Base-by-base conservation (phyloP, 2,888 invertebrate species). In the Drosophila formosana region DNA sequence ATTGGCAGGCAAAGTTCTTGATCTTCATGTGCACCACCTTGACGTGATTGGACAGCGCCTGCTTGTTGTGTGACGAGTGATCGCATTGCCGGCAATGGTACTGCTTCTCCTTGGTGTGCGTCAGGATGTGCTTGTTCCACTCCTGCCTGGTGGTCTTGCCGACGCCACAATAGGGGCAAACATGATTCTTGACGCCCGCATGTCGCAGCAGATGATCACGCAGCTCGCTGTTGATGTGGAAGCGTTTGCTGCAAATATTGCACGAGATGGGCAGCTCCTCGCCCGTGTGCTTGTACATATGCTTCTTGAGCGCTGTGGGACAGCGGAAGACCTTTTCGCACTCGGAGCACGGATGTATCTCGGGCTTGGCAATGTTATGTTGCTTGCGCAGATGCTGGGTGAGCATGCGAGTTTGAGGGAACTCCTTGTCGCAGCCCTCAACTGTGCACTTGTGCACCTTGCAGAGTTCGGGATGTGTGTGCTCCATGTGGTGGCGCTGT, bases 181-280 rank as follows among this genome's bases (percentile, higher is more conserved):
- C 90, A 30, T 91, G 91, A 37, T 92, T 92, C 58, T 91, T 91
- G 23, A 92, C 91, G 11, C 92, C 92, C 0, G 91, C 90, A 66
- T 92, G 92, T 0, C 92, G 89, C 65, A 91, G 79, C 2, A 91
- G 75, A 74, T 92, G 92, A 51, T 92, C 92, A 32, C 91, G 89
- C 0, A 92, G 80, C 3, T 91, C 91, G 26, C 91, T 90, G 52
- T 90, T 91, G 5, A 91, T 91, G 45, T 91, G 90, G 46, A 91
- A 92, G 0, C 91, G 87, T 55, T 91, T 91, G 23, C 83, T 82
- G 23, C 91, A 91, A 34, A 91, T 91, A 52, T 89, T 86, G 37
- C 92, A 91, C 3, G 90, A 88, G 49, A 90, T 90, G 2, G 92
- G 91, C 50, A 90, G 52, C 52, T 90, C 90, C 68, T 91, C 85